These are phyloP conservation scores for Eristalis tenax DNA, from an alignment of 2,888 invertebrate genomes.

Conservation along the genomic window DNA sequence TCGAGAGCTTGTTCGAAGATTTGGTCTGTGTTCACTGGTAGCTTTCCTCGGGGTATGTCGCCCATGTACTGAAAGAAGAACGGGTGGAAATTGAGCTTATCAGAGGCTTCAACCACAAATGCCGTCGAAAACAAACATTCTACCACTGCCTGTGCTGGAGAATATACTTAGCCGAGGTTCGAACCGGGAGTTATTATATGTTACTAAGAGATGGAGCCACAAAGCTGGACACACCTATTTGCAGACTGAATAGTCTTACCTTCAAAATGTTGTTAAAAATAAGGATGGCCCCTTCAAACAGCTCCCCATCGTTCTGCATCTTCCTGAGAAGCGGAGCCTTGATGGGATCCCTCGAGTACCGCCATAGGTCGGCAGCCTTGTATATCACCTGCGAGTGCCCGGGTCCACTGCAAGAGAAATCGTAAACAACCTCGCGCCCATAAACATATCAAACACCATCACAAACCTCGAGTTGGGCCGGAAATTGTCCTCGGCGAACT, in stretches of 20 bases:
- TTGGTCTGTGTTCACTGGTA: constrained; percentile 91
- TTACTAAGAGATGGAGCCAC: too few species aligned
- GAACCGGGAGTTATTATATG: too few species aligned
- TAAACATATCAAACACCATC: not conserved
- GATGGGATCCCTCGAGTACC: constrained; percentile 90
- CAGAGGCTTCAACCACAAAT: not conserved
- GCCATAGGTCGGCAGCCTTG: constrained; percentile 90
- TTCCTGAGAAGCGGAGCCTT: constrained; percentile 91
- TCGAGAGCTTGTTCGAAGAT: constrained; percentile 91
- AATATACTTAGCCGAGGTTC: too few species aligned
- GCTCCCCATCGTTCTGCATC: constrained; percentile 86
- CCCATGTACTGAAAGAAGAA: constrained; percentile 87
- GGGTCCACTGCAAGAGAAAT: constrained; percentile 76
- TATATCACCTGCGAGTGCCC: constrained; percentile 84
- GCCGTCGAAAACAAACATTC: too few species aligned
- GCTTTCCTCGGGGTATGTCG: constrained; percentile 91
- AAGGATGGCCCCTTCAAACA: constrained; percentile 87
- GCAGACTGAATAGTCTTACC: constrained; percentile 81
- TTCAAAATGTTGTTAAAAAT: constrained; percentile 89
- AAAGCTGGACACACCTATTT: too few species aligned
- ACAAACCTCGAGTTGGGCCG: constrained; percentile 79
- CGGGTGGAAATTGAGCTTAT: not conserved
- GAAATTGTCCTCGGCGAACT: constrained; percentile 92
- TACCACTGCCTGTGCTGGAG: too few species aligned
- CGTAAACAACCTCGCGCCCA: not conserved